phyloP scores from a whole-genome alignment of 2,888 invertebrate species.

The Chrysolina oricalcia region DNA sequence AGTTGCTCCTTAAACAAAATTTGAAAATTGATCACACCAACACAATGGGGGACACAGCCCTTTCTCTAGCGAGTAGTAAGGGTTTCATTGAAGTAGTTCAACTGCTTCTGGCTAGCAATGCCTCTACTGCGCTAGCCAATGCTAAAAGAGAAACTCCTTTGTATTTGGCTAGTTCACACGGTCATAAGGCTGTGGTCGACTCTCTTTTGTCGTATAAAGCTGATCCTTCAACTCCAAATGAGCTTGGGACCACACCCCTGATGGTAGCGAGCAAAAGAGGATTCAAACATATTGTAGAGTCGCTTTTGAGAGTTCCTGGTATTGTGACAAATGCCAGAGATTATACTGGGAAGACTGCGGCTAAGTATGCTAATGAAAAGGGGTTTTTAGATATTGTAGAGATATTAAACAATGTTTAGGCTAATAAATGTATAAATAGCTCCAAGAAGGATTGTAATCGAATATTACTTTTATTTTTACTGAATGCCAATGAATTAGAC shows the following conservation, averaged over 20 bases:
- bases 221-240: neutral
- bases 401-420: neutral
- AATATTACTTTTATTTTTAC: too few relatives aligned
- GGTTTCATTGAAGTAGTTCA: constrained; percentile 28
- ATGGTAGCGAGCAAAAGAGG: constrained; percentile 13
- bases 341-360: constrained; percentile 21
- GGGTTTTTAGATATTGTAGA: constrained; percentile 10
- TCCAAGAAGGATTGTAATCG: too few relatives aligned
- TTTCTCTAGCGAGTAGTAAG: constrained; percentile 3
- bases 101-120: constrained; percentile 24
- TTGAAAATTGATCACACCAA: constrained; percentile 14
- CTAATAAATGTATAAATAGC: too few relatives aligned
- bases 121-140: constrained; percentile 19
- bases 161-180: constrained; percentile 13
- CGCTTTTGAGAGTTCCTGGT: neutral
- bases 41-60: neutral
- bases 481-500: too few relatives aligned
- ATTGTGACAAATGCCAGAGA: neutral
- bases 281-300: constrained; percentile 14
- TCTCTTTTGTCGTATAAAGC: constrained; percentile 15
- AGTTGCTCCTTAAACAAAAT: constrained; percentile 11
- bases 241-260: neutral
- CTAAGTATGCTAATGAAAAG: neutral
- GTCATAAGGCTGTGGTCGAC: constrained; percentile 24
- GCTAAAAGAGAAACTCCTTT: constrained; percentile 27